Base-by-base conservation (phyloP, 1,140 invertebrate genomes). In the Drosophila nigrodunni region DNA sequence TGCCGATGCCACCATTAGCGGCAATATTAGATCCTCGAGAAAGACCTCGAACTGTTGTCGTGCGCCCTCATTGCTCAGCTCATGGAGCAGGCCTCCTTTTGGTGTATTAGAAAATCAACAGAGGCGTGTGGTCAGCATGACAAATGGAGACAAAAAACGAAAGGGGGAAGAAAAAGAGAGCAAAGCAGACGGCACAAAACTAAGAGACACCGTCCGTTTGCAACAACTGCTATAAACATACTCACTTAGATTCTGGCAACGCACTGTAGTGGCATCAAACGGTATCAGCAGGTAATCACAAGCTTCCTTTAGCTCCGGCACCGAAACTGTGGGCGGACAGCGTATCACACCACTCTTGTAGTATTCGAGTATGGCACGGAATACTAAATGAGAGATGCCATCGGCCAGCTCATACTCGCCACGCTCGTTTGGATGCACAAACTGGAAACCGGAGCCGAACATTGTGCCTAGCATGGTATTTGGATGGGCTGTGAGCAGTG, bases 321-420 rank as follows among this genome's bases (percentile, higher is more conserved):
- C 97, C 3, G 96, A 95, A 3, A 98, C 96, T 50, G 95, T 95
- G 3, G 94, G 94, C 2, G 97, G 97, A 91, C 97, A 98, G 41
- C 96, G 94, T 55, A 99, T 97, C 1, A 96, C 92, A 5, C 97
- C 97, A 62, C 95, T 95, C 74, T 97, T 96, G 93, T 99, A 99
- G 93, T 97, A 99, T 75, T 99, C 99, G 80, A 99, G 93, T 85
- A 99, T 98, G 0, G 98, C 96, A 47, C 98, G 94, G 92, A 99
- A 99, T 3, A 99, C 96, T 46, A 97, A 96, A 0, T 98, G 97
- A 0, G 98, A 98, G 74, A 99, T 98, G 0, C 99, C 99, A 74
- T 99, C 98, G n/a, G 98, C 98, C 21, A 99, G 97, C 90, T 99
- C 97, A 93, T 97, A 99, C 93, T 99, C 99, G 2, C 99, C 98